phyloP scores from a whole-genome alignment of 2,888 invertebrate species.

The Phyllotreta cruciferae region DNA sequence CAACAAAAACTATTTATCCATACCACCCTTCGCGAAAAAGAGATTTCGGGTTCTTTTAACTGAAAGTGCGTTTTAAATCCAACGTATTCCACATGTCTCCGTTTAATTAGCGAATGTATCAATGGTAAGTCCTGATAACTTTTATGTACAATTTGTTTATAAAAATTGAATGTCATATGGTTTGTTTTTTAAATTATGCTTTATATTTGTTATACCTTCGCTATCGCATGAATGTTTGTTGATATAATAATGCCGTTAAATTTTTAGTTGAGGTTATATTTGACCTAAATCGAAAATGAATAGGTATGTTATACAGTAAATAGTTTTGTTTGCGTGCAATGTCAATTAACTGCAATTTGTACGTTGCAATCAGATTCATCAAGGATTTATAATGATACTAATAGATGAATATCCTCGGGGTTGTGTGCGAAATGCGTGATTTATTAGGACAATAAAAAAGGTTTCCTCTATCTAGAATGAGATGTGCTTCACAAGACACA shows the following conservation, averaged over 20 bases:
- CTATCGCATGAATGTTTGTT: not conserved
- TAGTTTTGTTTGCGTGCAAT: not conserved
- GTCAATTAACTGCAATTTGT: not conserved
- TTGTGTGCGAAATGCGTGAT: slow-evolving; percentile 17
- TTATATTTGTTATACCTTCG: not conserved
- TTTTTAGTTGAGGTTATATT: slow-evolving; percentile 27
- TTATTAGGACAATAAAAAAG: slow-evolving; percentile 37
- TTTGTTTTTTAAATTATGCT: slow-evolving; percentile 15
- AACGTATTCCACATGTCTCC: slow-evolving; percentile 21
- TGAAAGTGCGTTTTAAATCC: slow-evolving; percentile 9
- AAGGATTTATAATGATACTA: slow-evolving; percentile 11
- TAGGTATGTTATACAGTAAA: slow-evolving; percentile 1
- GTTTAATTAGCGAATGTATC: slow-evolving; percentile 23
- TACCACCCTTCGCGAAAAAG: slow-evolving; percentile 30
- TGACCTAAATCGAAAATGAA: slow-evolving; percentile 28
- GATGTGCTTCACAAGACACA: slow-evolving; percentile 41
- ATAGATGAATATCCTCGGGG: not conserved
- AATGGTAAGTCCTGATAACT: slow-evolving; percentile 39
- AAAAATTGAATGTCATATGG: slow-evolving; percentile 33
- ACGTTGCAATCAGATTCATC: not conserved
- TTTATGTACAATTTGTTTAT: slow-evolving; percentile 38
- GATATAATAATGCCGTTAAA: not conserved
- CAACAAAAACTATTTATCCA: slow-evolving; percentile 44
- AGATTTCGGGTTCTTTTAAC: slow-evolving; percentile 27
- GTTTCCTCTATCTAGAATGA: slow-evolving; percentile 35